Conservation (phyloP, 1,140 invertebrate genomes). For the Brachionus asplanchnoidis region DNA sequence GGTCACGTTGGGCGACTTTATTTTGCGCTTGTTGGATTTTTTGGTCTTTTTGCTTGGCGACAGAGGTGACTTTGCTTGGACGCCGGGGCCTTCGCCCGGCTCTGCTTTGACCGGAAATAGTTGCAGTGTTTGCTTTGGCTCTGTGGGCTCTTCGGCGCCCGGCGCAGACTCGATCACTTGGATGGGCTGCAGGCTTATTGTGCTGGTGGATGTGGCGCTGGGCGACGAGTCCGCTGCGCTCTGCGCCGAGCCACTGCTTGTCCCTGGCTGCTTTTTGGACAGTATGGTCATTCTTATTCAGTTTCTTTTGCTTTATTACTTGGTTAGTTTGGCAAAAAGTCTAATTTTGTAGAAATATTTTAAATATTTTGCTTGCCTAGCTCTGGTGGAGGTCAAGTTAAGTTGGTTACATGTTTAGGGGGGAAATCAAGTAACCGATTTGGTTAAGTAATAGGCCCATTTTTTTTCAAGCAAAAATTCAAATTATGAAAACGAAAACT, state of each 20-base stretch:
- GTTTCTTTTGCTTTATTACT: background rate
- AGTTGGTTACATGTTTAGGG: background rate
- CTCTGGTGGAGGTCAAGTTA: background rate
- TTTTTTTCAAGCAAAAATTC: slow-evolving; percentile 17
- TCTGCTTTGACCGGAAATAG: background rate
- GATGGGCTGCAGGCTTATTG: background rate
- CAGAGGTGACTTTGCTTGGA: background rate
- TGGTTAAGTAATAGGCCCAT: background rate
- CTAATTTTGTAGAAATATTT: background rate
- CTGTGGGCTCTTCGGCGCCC: background rate
- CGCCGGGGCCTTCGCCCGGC: background rate
- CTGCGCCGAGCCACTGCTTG: background rate
- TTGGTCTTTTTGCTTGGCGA: background rate
- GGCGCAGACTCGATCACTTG: background rate
- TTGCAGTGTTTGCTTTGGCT: background rate
- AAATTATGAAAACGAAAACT: slow-evolving; percentile 31
- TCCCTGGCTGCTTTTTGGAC: background rate
- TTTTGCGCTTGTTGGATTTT: slow-evolving; percentile 19
- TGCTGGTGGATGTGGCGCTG: background rate
- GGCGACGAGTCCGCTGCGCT: background rate
- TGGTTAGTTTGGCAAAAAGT: background rate
- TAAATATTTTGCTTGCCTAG: background rate
- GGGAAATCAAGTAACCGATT: background rate
- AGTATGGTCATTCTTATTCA: background rate
- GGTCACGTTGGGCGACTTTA: background rate